Evolutionary conservation across 1,140 invertebrate species (phyloP), one percentile per base, ranked within the genome.

Genomic region (Diprion similis): DNA sequence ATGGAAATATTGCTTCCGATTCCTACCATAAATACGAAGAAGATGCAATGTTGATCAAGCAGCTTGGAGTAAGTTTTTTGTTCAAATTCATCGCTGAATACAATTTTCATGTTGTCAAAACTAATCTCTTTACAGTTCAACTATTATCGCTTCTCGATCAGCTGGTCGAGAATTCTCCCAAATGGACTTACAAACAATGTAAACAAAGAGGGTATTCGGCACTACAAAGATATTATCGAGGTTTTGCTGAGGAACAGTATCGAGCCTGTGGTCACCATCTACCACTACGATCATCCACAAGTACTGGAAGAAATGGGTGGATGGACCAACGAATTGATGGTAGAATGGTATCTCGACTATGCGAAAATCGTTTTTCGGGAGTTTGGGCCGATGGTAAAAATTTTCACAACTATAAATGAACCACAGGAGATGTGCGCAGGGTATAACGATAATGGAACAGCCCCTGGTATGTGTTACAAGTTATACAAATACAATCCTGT

Each of bases 161-260:
- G 90, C 13, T 91, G 90, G 90, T 48, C 89, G 0, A 77, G 92
- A 74, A 81, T 93, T 37, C 77, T 92, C 7, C 91, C 92, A 13
- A 84, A 86, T 59, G 91, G 91, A 19, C 85, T 81, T 59, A 68
- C 76, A 0, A 79, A 81, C 48, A 19, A 75, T 77, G 74, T 91
- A 24, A 91, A 89, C 77, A 77, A 85, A 73, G 80, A 80, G 11
- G 89, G 89, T 13, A 79, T 91, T 10, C 84, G 89, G 1, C 93
- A 92, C 78, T 93, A 93, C 81, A 89, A 91, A 72, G 87, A 89
- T n/a, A 80, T 93, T 2, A 90, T 92, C 18, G 84, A 92, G 79
- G 88, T 87, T 19, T 71, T 88, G 11, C 11, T 86, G 13, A 76
- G 66, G 4, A 76, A 79, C 46, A 75, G 77, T 24, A 87, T 89